These are phyloP conservation scores for Promerops cafer DNA, from an alignment of 2,113 vertebrate species.

Conservation along the genomic window DNA sequence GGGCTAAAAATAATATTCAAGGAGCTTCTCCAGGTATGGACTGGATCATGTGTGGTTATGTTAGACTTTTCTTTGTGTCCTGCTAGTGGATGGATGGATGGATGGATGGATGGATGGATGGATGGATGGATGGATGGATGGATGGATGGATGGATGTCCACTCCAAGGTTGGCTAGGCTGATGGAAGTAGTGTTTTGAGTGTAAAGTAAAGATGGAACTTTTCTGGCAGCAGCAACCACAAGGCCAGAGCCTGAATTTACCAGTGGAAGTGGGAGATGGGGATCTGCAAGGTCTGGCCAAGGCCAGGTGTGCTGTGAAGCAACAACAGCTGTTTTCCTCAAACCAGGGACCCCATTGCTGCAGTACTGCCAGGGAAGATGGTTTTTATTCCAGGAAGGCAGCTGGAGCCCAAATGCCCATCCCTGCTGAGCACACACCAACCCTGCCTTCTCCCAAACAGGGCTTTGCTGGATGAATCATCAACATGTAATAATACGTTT, in stretches of 20 bases:
- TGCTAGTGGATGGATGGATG: not conserved
- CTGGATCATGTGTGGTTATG: rapidly evolving
- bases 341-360: not conserved
- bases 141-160: not conserved
- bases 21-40: not conserved
- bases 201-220: not conserved
- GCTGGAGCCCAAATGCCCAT: not conserved
- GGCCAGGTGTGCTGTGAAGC: not conserved
- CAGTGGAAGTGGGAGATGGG: not conserved
- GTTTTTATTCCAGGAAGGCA: not conserved
- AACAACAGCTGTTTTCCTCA: not conserved
- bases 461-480: slow-evolving; percentile 26
- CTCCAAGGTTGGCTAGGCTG: not conserved
- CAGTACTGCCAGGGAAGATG: not conserved
- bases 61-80: not conserved
- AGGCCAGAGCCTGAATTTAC: not conserved
- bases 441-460: rapidly evolving
- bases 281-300: not conserved
- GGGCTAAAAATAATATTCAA: not conserved
- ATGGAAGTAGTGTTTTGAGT: not conserved
- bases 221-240: not conserved
- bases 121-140: not conserved
- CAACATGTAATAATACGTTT: not conserved
- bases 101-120: not conserved
- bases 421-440: not conserved